Evolutionary conservation across 2,113 vertebrate genomes (phyloP).

Genomic region (Aleadryas rufinucha): DNA sequence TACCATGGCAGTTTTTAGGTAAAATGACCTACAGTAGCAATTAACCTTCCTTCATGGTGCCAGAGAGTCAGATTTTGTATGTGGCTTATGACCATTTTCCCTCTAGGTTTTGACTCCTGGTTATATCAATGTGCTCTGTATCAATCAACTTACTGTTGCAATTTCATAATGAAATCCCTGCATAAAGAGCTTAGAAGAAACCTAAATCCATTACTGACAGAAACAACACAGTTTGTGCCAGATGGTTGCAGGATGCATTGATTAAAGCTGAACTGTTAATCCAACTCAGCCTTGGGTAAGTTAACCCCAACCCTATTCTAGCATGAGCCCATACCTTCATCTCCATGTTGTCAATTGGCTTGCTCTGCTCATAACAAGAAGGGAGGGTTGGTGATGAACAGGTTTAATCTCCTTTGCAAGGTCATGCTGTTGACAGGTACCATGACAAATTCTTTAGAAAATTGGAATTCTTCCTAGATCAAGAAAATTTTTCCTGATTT

Average conservation of each 20-base stretch:
- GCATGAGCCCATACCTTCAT: background rate
- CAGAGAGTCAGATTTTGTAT: background rate
- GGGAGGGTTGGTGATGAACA: background rate
- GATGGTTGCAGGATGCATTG: background rate
- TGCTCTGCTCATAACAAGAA: background rate
- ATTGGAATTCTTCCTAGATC: background rate
- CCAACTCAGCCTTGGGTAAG: background rate
- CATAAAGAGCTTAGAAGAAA: slow-evolving; percentile 14
- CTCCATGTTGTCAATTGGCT: background rate
- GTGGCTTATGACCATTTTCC: background rate
- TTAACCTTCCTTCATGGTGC: background rate
- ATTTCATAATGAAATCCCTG: slow-evolving; percentile 25
- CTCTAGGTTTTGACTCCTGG: background rate
- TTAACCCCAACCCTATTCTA: background rate
- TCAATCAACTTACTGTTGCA: background rate
- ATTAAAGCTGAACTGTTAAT: background rate
- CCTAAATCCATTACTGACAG: background rate
- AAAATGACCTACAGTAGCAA: background rate
- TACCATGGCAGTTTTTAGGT: background rate
- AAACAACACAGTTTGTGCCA: background rate
- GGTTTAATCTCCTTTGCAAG: background rate
- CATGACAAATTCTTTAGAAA: background rate
- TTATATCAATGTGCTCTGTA: background rate
- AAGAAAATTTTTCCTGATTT: background rate
- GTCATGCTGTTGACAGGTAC: background rate